phyloP scores from a whole-genome alignment of 2,888 invertebrate genomes.

The Schizaphis graminum region DNA sequence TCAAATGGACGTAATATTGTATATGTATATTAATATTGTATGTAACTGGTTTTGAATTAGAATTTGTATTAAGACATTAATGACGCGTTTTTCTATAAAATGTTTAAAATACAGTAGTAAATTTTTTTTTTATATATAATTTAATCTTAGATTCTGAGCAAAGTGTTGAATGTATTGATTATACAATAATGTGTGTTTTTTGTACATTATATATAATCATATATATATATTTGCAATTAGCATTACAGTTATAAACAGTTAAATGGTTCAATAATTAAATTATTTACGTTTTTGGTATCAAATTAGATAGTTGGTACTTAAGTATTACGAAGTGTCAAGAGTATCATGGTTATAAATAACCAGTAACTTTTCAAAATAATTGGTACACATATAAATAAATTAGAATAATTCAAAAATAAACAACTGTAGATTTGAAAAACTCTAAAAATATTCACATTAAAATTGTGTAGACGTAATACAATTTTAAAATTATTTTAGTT shows the following conservation, averaged over 20 bases:
- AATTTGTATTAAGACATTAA: background rate
- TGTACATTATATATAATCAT: background rate
- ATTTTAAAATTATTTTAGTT: no score
- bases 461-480: no score
- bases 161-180: background rate
- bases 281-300: background rate
- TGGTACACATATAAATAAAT: background rate
- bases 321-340: background rate
- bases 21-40: background rate
- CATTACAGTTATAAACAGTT: background rate
- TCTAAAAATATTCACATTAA: no score
- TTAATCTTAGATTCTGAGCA: background rate
- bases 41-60: constrained; percentile 1
- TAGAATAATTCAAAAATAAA: background rate
- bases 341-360: background rate
- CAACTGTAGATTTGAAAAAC: background rate
- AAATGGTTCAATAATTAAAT: background rate
- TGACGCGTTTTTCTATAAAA: background rate
- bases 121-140: background rate
- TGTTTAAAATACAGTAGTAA: background rate
- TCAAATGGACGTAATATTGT: background rate
- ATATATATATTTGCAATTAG: background rate
- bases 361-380: background rate
- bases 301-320: background rate
- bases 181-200: background rate